Evolutionary conservation across 2,888 invertebrate genomes (phyloP), one percentile per base, ranked within the genome.

Genomic region (Bombylius major): DNA sequence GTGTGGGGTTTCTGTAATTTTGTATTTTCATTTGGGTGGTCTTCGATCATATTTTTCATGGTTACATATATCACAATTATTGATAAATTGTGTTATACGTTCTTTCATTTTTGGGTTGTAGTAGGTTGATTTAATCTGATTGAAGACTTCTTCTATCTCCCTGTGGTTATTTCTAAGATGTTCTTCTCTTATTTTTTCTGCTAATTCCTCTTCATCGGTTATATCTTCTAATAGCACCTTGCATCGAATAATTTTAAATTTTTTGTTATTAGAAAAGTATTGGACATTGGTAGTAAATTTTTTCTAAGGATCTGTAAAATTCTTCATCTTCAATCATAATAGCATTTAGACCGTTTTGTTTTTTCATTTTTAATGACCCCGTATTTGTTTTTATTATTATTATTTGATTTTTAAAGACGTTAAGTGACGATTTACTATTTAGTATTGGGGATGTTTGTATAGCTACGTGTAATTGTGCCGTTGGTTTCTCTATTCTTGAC

Each of bases 141-240:
- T 54, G 47, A 58, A 59, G 51, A 58, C 61, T 44, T 59, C 54
- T 11, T 56, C 54, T n/a, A 61, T 58, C 11, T 58, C 61, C 48
- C 55, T 47, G 51, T 62, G 60, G n/a, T 60, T 63, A 54, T 65
- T 63, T 14, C 51, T 36, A 56, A 58, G 52, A 39, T 61, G 59
- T 51, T 58, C 60, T n/a, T 56, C 32, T 51, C 50, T 47, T 51
- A 61, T 62, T 36, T 60, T 53, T 58, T 57, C 55, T 7, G 58
- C 47, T 55, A 57, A 45, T 50, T 50, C 51, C 36, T 56, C 47
- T 53, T 56, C 54, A 6, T 57, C 56, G 34, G 36, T 49, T 14
- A 59, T 39, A 39, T 60, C 56, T 53, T 50, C 50, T 12, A 58
- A 47, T 32, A 42, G 45, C 13, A 47, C n/a, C n/a, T n/a, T n/a